Conservation (phyloP, 2,113 vertebrate genomes). For the Accipiter cooperii region DNA sequence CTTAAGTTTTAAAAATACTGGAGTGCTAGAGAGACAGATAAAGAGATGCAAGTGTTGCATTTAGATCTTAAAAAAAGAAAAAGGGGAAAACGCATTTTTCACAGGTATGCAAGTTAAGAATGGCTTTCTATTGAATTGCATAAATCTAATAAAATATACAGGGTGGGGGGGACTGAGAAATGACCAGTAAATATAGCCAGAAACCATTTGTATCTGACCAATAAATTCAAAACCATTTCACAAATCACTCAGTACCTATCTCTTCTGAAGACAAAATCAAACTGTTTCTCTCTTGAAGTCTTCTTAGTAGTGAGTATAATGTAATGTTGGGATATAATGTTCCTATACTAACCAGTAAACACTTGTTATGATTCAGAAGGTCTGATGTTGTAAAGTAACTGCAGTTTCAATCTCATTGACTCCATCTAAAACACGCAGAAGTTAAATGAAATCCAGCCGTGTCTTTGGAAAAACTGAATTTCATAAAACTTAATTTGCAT, state of each 20-base stretch:
- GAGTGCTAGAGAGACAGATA: neutral
- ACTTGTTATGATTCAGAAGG: neutral
- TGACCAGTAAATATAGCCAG: neutral
- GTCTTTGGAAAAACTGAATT: conserved; percentile 9
- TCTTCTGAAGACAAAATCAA: neutral
- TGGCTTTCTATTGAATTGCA: neutral
- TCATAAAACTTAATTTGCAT: conserved; percentile 4
- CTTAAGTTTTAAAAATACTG: neutral
- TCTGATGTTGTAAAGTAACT: neutral
- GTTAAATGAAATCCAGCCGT: conserved; percentile 22
- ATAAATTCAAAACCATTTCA: neutral
- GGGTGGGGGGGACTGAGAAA: neutral
- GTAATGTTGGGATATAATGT: neutral
- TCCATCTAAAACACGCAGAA: neutral
- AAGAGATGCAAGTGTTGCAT: neutral
- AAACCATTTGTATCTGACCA: neutral
- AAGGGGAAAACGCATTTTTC: neutral
- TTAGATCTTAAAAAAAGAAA: neutral
- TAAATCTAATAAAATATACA: neutral
- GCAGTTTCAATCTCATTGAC: neutral
- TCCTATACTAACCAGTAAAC: neutral
- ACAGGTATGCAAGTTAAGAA: neutral
- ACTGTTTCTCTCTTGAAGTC: neutral
- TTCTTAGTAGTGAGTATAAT: neutral
- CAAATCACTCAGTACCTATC: neutral